phyloP scores from a whole-genome alignment of 1,140 invertebrate species.

The Tetramorium simillimum region DNA sequence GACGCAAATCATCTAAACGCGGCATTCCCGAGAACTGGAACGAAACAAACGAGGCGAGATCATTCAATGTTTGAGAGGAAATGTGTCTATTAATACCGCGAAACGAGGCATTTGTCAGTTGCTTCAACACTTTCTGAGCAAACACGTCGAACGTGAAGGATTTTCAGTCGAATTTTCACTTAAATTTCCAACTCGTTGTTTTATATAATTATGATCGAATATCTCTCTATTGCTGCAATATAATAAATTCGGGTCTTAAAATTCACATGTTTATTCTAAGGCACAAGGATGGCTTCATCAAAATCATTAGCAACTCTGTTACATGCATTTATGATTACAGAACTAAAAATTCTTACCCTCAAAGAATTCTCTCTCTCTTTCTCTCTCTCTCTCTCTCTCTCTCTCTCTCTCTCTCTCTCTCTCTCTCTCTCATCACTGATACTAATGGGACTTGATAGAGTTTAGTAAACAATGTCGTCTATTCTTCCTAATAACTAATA shows the following conservation, averaged over 20 bases:
- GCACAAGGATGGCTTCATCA: too few species aligned
- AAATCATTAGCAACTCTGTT: too few species aligned
- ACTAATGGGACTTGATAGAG: too few species aligned
- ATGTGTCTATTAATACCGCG: conserved; percentile 25
- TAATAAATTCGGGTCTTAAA: neutral
- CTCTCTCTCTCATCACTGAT: too few species aligned
- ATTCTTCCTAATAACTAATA: too few species aligned
- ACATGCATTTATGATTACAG: too few species aligned
- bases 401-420: too few species aligned
- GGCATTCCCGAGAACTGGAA: neutral
- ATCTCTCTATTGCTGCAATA: neutral
- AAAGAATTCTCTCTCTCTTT: too few species aligned
- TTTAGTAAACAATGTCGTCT: too few species aligned
- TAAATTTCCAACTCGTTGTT: neutral
- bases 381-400: too few species aligned
- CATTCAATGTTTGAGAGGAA: neutral
- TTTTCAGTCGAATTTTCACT: neutral
- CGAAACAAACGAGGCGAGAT: neutral
- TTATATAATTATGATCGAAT: neutral
- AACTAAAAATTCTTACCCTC: too few species aligned
- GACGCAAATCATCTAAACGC: neutral
- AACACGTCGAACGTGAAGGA: neutral
- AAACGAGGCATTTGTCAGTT: neutral
- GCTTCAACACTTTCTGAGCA: too few species aligned
- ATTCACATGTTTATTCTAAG: neutral